phyloP scores from a whole-genome alignment of 2,797 vertebrate species.

The Alauda arvensis region DNA sequence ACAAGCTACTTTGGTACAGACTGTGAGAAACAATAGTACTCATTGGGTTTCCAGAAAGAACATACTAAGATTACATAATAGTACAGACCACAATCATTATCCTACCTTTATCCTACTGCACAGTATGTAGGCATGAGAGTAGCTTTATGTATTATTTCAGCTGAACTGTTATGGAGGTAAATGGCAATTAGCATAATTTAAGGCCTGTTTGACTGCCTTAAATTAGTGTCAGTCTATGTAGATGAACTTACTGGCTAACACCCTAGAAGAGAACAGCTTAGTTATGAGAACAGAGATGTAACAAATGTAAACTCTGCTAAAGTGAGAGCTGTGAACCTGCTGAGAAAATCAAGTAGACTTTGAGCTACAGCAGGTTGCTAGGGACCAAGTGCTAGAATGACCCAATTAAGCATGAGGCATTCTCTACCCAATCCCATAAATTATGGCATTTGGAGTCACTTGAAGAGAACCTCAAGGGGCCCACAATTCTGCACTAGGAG shows the following conservation, averaged over 20 bases:
- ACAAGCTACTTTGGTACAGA: neutral
- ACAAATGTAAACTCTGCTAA: neutral
- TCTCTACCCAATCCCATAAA: neutral
- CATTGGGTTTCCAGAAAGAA: neutral
- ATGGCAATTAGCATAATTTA: neutral
- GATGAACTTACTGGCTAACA: neutral
- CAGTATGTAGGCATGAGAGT: neutral
- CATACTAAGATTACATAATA: neutral
- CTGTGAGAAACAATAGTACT: neutral
- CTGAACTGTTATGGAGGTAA: neutral
- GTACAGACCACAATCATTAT: neutral
- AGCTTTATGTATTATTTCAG: neutral
- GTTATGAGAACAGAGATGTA: neutral
- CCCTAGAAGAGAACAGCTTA: neutral
- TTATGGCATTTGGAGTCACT: neutral
- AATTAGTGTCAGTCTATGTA: neutral
- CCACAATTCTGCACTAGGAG: neutral
- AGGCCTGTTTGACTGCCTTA: neutral
- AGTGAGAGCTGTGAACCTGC: neutral
- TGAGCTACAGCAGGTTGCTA: neutral
- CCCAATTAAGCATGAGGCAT: neutral
- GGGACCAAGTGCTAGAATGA: rapidly evolving
- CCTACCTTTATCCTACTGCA: neutral
- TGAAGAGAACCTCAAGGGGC: neutral
- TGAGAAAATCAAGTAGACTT: neutral